A percentile compares a stretch with the other conserved stretches of the same genome.
Evolutionary conservation across 1,140 invertebrate genomes (phyloP).

Genomic region (Drosophila miranda): DNA sequence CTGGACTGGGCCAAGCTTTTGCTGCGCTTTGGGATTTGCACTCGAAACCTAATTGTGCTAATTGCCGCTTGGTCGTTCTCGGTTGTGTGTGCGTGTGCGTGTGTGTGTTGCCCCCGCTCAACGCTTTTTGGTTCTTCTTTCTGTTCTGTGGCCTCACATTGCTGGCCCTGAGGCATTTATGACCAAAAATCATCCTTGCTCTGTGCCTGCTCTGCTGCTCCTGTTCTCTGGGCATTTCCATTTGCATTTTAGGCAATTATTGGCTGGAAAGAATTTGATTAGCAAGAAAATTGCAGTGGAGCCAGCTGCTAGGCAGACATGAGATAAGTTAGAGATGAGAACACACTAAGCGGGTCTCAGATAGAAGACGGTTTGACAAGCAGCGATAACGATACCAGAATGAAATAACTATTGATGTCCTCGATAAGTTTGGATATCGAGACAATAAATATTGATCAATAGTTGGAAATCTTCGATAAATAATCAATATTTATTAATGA

Average conservation of each 20-base stretch:
- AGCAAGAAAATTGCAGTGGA: constrained; percentile 56
- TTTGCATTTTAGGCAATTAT: constrained; percentile 81
- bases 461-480: no score
- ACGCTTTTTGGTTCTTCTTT: constrained; percentile 22
- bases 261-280: constrained; percentile 72
- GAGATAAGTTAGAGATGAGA: constrained; percentile 29
- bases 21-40: constrained; percentile 77
- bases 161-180: constrained; percentile 32
- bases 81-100: constrained; percentile 2
- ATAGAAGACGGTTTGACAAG: no score
- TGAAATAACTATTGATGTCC: no score
- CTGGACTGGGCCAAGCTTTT: constrained; percentile 14
- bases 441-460: no score
- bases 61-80: constrained; percentile 60
- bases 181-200: background rate
- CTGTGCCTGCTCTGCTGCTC: constrained; percentile 3
- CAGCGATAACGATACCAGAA: no score
- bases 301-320: constrained; percentile 14
- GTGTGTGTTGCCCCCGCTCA: background rate
- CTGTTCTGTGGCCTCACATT: background rate
- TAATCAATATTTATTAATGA: no score
- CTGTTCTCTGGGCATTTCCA: constrained; percentile 42
- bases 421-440: no score
- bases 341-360: background rate
- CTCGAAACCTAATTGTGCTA: constrained; percentile 81